These are phyloP conservation scores for Dynastes tityus DNA, from an alignment of 2,888 invertebrate genomes.

Conservation along the genomic window DNA sequence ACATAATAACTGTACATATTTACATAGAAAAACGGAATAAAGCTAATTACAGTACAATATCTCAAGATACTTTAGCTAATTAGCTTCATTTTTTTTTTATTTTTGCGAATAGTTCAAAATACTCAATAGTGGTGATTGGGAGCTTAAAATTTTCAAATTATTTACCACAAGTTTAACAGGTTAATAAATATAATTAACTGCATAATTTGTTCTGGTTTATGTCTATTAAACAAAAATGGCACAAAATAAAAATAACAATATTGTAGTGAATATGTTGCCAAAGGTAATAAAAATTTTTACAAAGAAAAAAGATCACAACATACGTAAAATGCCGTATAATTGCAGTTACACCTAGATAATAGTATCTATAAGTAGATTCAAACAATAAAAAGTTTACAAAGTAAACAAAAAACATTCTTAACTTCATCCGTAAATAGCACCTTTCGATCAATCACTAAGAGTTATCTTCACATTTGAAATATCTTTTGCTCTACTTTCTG, in stretches of 20 bases:
- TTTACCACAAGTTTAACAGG: neutral
- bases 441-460: constrained; percentile 44
- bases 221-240: constrained; percentile 28
- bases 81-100: neutral
- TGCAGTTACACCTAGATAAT: constrained; percentile 23
- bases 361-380: constrained; percentile 17
- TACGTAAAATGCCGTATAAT: constrained; percentile 5
- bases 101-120: neutral
- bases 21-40: constrained; percentile 23
- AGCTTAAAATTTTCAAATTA: constrained; percentile 4
- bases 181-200: constrained; percentile 1
- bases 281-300: neutral
- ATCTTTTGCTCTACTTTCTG: neutral
- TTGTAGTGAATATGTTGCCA: neutral
- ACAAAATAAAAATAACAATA: constrained; percentile 16
- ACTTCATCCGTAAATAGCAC: constrained; percentile 44
- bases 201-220: neutral
- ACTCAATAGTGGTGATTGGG: neutral
- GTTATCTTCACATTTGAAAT: constrained; percentile 5
- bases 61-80: neutral
- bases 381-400: constrained; percentile 12
- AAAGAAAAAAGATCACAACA: neutral
- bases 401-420: constrained; percentile 37
- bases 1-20: constrained; percentile 27
- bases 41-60: constrained; percentile 4